These are phyloP conservation scores for Esperia sulphurella DNA, from an alignment of 2,888 invertebrate genomes.

Conservation along the genomic window DNA sequence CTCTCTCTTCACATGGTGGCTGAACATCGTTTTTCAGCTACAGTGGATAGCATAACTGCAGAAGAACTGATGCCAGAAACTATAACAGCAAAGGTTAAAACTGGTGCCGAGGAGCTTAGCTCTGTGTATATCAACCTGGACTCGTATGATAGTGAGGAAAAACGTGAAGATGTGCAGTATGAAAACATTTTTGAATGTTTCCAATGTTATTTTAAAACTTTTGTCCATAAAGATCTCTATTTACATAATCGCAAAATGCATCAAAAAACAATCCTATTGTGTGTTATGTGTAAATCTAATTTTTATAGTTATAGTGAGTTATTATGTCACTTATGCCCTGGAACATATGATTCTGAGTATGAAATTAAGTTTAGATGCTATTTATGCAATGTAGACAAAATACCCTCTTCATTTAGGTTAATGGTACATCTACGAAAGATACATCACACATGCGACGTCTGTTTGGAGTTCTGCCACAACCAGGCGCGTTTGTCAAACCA, in stretches of 20 bases:
- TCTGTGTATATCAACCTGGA: constrained; percentile 85
- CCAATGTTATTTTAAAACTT: constrained; percentile 88
- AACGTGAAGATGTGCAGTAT: constrained; percentile 75
- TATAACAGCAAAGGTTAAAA: constrained; percentile 83
- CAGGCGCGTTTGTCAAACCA: constrained; percentile 91
- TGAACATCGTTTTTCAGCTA: constrained; percentile 89
- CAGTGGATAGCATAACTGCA: constrained; percentile 87
- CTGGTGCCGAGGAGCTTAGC: constrained; percentile 80
- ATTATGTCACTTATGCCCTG: constrained; percentile 92
- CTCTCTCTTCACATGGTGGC: constrained; percentile 88
- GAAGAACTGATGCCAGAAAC: constrained; percentile 86
- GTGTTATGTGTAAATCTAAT: constrained; percentile 92
- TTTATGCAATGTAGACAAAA: constrained; percentile 85
- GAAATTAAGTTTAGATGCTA: constrained; percentile 90
- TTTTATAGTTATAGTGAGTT: constrained; percentile 94
- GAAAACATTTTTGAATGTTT: constrained; percentile 91
- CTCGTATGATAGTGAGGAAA: constrained; percentile 82
- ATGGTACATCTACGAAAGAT: constrained; percentile 93
- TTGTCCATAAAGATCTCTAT: constrained; percentile 90
- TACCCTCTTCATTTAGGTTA: constrained; percentile 92
- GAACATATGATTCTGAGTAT: constrained; percentile 82
- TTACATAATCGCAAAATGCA: constrained; percentile 93
- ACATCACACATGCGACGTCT: constrained; percentile 93
- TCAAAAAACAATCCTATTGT: constrained; percentile 88
- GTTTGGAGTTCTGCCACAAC: constrained; percentile 88